Evolutionary conservation across 2,888 invertebrate genomes (phyloP).

Genomic region (Agrilus biguttatus): DNA sequence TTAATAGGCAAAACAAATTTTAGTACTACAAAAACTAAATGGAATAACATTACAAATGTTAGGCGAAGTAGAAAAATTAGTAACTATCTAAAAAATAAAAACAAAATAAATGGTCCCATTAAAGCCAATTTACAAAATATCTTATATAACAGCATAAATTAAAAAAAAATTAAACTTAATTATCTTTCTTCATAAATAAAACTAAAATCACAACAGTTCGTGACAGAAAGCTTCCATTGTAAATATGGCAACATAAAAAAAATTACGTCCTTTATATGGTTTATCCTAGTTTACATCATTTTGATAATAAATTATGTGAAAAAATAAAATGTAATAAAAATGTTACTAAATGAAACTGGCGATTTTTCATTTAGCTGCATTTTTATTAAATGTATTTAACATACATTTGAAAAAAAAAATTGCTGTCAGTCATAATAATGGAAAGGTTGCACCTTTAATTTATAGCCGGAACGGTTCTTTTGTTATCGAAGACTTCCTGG

Average conservation of each 20-base stretch:
- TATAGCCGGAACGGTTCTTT: constrained; percentile 65
- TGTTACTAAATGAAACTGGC: constrained; percentile 19
- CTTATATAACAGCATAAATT: constrained; percentile 14
- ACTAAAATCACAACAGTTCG: constrained; percentile 3
- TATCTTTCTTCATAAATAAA: constrained; percentile 14
- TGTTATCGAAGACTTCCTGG: constrained; percentile 27
- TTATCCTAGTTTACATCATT: no score
- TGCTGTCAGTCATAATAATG: constrained; percentile 23
- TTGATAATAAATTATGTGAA: constrained; percentile 3
- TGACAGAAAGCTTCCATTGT: constrained; percentile 8
- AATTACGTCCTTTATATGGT: constrained; percentile 10
- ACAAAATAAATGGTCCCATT: constrained; percentile 26
- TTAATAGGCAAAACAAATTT: constrained; percentile 1
- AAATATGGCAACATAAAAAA: constrained; percentile 15
- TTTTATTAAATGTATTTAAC: constrained; percentile 3
- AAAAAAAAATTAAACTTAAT: constrained; percentile 10
- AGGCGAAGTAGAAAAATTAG: constrained; percentile 14
- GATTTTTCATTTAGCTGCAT: constrained; percentile 12
- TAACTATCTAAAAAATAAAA: constrained; percentile 19
- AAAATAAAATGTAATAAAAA: constrained; percentile 9
- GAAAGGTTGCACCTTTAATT: constrained; percentile 16
- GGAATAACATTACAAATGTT: constrained; percentile 1
- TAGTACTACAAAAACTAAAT: constrained; percentile 5
- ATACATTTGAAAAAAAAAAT: constrained; percentile 11
- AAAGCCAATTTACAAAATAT: constrained; percentile 19